Evolutionary conservation across 2,888 invertebrate species (phyloP).

Genomic region (Fragum whitleyi): DNA sequence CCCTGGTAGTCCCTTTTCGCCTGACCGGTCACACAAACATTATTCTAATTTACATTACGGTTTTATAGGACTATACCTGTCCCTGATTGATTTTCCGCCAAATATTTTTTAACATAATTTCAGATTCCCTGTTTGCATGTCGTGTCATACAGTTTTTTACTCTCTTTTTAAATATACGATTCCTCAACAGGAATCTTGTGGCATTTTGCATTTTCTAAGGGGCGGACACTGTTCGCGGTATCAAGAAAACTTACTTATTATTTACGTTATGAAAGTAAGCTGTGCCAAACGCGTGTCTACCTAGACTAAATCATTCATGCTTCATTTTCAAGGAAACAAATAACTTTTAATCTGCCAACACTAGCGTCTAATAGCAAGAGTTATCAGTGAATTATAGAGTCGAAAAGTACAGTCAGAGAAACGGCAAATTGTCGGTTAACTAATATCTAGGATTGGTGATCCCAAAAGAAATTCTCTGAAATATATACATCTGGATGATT

Average conservation of each 20-base stretch:
- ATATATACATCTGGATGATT: too few relatives aligned
- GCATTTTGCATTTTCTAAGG: not conserved
- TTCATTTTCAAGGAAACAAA: conserved; percentile 36
- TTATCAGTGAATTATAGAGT: conserved; percentile 1
- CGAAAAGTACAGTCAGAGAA: not conserved
- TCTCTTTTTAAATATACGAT: not conserved
- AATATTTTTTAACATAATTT: too few relatives aligned
- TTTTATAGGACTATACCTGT: too few relatives aligned
- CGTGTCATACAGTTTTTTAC: too few relatives aligned
- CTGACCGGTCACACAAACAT: too few relatives aligned
- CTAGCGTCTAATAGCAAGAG: not conserved
- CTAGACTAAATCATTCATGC: conserved; percentile 49
- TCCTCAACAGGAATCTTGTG: not conserved
- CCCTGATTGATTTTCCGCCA: too few relatives aligned
- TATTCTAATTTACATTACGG: too few relatives aligned
- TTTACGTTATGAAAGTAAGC: conserved; percentile 1
- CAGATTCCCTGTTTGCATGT: too few relatives aligned
- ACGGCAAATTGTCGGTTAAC: not conserved
- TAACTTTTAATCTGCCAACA: conserved; percentile 38
- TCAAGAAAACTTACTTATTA: not conserved
- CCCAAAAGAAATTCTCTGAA: too few relatives aligned
- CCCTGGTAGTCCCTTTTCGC: too few relatives aligned
- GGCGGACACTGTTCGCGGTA: not conserved
- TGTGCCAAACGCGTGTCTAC: not conserved
- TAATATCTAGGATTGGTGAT: too few relatives aligned